phyloP scores from a whole-genome alignment of 1,140 invertebrate genomes.

The Brachionus paranguensis region DNA sequence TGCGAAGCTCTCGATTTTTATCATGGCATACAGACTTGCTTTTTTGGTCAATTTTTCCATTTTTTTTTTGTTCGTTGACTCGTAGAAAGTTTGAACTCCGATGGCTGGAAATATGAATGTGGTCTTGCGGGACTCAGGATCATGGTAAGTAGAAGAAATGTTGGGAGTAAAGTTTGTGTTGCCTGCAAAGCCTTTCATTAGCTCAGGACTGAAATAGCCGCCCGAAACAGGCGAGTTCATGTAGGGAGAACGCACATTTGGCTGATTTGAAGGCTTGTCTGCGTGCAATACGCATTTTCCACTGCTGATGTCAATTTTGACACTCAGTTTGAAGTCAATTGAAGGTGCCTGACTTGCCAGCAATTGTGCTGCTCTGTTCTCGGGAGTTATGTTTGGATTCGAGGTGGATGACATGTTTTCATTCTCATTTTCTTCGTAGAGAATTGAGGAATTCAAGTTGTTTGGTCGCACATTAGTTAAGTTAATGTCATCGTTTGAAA shows the following conservation, averaged over 20 bases:
- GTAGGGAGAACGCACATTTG: background rate
- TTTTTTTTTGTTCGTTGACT: constrained; percentile 49
- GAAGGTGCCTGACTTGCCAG: constrained; percentile 68
- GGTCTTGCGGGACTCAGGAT: constrained; percentile 60
- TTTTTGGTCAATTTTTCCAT: constrained; percentile 40
- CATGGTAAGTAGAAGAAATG: constrained; percentile 5
- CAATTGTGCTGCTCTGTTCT: background rate
- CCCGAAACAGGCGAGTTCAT: background rate
- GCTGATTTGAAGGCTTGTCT: constrained; percentile 63
- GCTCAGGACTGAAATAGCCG: constrained; percentile 18
- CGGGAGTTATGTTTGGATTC: background rate
- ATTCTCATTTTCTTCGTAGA: constrained; percentile 14
- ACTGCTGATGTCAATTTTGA: constrained; percentile 90
- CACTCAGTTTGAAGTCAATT: constrained; percentile 90
- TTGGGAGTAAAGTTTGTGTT: background rate
- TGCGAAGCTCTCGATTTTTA: constrained; percentile 64
- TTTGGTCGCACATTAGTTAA: background rate
- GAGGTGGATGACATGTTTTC: background rate
- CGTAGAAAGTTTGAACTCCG: constrained; percentile 71
- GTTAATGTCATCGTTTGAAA: constrained; percentile 9
- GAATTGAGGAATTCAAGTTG: background rate
- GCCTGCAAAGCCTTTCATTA: constrained; percentile 1
- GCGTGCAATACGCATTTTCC: constrained; percentile 93
- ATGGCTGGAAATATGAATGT: constrained; percentile 89
- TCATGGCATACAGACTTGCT: constrained; percentile 38